Base-by-base conservation (phyloP, 2,888 invertebrate species). In the Stictocephala bisonia region DNA sequence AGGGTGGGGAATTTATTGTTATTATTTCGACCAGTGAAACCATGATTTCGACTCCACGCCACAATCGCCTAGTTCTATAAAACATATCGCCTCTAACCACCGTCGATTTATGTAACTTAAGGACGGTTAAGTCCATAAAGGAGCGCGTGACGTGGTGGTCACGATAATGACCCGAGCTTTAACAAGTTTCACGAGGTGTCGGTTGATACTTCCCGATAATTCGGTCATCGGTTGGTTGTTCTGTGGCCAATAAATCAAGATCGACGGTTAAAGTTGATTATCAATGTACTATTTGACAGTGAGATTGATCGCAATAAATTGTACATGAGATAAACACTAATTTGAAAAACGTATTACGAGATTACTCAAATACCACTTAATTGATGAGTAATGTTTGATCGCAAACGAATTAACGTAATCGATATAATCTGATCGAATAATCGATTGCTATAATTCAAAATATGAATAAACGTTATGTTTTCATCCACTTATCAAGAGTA, bases 81-180 rank as follows among this genome's bases (percentile, higher is more conserved):
- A 56, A 56, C 15, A 31, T 56, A 56, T 56, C 27, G 56, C 56
- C 56, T 27, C 56, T 56, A 56, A 56, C 56, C 56, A 56, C 56
- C 31, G 26, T 18, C 56, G 56, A 56, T 56, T 56, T 56, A 56
- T 56, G 56, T 56, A 56, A 56, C 56, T 56, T 56, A 56, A 56
- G 31, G 31, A 31, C 56, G n/a, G n/a, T n/a, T n/a, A 29, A 56
- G 31, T 56, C 56, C 56, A 56, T 56, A 56, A 27, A 56, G 31
- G 56, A 56, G 56, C 29, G 56, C 31, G 4, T 31, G 56, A 29
- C 29, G 31, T 56, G 24, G 56, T 31, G 56, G 18, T 56, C 56
- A 56, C 56, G 56, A 56, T 31, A 18, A 15, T n/a, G 26, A 27
- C 56, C 26, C 9, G 29, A 31, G 56, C 24, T 24, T 18, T 56